Evolutionary conservation across 1,140 invertebrate species (phyloP), one percentile per base, ranked within the genome.

Genomic region (Nephila pilipes): DNA sequence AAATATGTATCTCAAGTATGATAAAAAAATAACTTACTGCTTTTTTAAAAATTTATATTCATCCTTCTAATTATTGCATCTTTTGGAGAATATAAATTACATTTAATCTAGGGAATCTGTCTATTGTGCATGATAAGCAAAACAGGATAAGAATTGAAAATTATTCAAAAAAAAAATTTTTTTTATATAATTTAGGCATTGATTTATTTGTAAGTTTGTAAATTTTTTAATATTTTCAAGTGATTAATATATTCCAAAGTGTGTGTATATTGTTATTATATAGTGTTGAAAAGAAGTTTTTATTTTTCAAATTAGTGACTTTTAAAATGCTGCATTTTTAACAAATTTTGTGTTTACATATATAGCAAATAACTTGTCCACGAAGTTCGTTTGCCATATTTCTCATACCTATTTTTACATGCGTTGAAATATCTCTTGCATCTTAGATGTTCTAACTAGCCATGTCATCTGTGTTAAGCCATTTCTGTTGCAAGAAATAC

Each of bases 391-490:
- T 91, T 91, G 36, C 32, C 57, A 55, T 90, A 79, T 55, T 60
- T 60, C 69, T 32, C 57, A 63, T 80, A 69, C 90, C 75, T 91
- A 91, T 91, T 91, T 91, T 91, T 91, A 81, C 89, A 58, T 60
- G 20, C 32, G 29, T 90, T 80, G 57, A 81, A 58, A 83, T 89
- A 79, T 79, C 29, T 75, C 69, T 79, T 75, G 32, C 32, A 25
- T 57, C 22, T 87, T 69, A 63, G 60, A 90, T 36, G 25, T 79
- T 91, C 32, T 85, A 55, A 63, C 60, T 85, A 29, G 58, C n/a
- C 63, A 65, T 65, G 63, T 25, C 63, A 60, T 58, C 29, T 79
- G 29, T 63, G 90, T 83, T 83, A 58, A 65, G 65, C 60, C 58
- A 87, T 87, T 38, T 85, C 46, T 85, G n/a, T 92, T 85, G 38